phyloP scores from a whole-genome alignment of 2,797 vertebrate species.

The Pithecia hirsuta region DNA sequence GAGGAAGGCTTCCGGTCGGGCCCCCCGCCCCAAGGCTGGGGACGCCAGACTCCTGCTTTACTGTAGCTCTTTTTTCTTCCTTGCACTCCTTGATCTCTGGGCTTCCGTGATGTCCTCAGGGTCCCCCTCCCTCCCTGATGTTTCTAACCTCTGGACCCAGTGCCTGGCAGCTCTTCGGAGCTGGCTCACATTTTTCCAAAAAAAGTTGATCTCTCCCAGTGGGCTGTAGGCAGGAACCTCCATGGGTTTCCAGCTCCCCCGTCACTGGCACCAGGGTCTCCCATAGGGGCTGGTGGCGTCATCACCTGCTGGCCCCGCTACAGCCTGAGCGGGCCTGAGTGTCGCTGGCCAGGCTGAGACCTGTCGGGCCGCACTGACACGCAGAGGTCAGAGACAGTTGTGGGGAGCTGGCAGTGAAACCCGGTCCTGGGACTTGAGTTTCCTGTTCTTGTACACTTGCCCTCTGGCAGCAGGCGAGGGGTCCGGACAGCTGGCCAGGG shows the following conservation, averaged over 20 bases:
- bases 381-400: background rate
- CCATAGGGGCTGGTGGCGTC: background rate
- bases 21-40: background rate
- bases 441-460: background rate
- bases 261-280: background rate
- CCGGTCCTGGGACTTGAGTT: background rate
- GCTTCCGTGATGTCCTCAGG: constrained; percentile 71
- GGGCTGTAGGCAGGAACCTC: background rate
- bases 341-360: background rate
- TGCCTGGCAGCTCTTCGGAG: constrained; percentile 60
- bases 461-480: background rate
- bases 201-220: background rate
- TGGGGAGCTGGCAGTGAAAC: background rate
- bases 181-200: constrained; percentile 30
- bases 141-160: constrained; percentile 61
- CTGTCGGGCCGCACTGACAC: background rate
- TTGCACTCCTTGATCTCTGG: constrained; percentile 40
- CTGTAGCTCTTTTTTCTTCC: background rate
- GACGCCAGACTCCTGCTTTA: background rate
- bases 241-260: background rate
- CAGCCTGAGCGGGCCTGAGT: background rate
- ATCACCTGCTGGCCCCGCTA: background rate
- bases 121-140: background rate
- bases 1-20: background rate
- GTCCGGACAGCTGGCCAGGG: background rate